Percentiles rank a stretch among this genome's conserved stretches.
phyloP scores from a whole-genome alignment of 2,797 vertebrate species.

The Thalassophryne amazonica region DNA sequence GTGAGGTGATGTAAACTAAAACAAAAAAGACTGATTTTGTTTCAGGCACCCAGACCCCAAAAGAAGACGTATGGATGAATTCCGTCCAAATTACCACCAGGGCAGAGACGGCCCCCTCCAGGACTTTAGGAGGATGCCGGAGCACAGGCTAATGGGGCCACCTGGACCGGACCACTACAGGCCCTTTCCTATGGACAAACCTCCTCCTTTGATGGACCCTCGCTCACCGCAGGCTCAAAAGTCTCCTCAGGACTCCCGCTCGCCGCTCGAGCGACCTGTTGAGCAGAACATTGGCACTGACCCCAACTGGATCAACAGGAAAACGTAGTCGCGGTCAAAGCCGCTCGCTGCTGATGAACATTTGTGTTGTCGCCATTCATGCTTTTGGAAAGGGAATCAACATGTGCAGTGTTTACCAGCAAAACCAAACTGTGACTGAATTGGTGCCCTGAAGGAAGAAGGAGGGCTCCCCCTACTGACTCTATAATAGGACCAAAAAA shows the following conservation, averaged over 20 bases:
- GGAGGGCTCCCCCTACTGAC: constrained; percentile 28
- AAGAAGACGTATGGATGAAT: constrained; percentile 89
- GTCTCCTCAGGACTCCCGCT: constrained; percentile 90
- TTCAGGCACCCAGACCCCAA: constrained; percentile 91
- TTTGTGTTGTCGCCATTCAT: constrained; percentile 47
- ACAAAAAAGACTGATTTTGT: background rate
- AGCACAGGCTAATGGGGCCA: constrained; percentile 85
- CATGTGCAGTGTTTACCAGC: constrained; percentile 57
- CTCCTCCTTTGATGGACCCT: constrained; percentile 85
- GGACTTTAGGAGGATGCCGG: constrained; percentile 92
- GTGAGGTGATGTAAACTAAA: no score
- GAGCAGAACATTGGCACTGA: constrained; percentile 85
- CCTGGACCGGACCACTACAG: constrained; percentile 89
- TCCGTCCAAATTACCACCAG: constrained; percentile 83
- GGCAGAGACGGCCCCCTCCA: constrained; percentile 81
- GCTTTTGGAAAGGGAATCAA: constrained; percentile 59
- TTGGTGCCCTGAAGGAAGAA: constrained; percentile 29
- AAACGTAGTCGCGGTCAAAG: constrained; percentile 77
- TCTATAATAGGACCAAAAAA: constrained; percentile 1
- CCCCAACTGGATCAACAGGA: constrained; percentile 92
- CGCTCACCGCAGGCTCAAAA: constrained; percentile 93
- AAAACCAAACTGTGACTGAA: constrained; percentile 45
- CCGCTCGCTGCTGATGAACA: constrained; percentile 69
- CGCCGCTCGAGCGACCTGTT: constrained; percentile 85
- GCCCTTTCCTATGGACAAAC: constrained; percentile 90